Evolutionary conservation across 2,888 invertebrate genomes (phyloP).

Genomic region (Baronia brevicornis): DNA sequence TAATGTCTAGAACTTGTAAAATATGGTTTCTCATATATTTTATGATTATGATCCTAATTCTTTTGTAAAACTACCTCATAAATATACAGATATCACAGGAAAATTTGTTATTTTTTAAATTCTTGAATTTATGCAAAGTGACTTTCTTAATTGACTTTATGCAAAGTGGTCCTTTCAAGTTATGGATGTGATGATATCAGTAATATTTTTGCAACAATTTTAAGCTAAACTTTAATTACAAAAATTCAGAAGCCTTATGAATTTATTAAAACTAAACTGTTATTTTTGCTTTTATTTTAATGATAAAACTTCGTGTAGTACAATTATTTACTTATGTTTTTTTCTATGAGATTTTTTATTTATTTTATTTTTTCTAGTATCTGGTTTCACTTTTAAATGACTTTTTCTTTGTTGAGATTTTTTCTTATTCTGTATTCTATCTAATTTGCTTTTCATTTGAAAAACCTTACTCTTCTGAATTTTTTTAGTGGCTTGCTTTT

Average conservation of each 20-base stretch:
- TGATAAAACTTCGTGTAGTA: conserved; percentile 3
- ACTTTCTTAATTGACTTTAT: no score
- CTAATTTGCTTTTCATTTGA: conserved; percentile 83
- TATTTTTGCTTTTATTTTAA: conserved; percentile 17
- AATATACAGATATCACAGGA: conserved; percentile 16
- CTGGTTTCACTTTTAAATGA: conserved; percentile 38
- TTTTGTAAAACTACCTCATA: conserved; percentile 13
- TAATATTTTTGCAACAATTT: no score
- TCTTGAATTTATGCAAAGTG: no score
- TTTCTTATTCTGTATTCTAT: conserved; percentile 81
- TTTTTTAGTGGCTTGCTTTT: conserved; percentile 82
- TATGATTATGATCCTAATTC: no score
- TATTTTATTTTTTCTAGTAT: conserved; percentile 51
- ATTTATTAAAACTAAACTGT: no score
- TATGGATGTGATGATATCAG: no score
- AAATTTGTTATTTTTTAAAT: no score
- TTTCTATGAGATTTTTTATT: conserved; percentile 53
- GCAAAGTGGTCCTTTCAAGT: no score
- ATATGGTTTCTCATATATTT: no score
- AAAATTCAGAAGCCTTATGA: no score
- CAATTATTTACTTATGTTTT: conserved; percentile 40
- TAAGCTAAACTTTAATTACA: no score
- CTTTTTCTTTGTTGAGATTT: conserved; percentile 69
- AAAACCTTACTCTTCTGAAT: conserved; percentile 86
- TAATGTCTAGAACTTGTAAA: no score